Conservation (phyloP, 2,888 invertebrate genomes). For the Petrolisthes manimaculis region DNA sequence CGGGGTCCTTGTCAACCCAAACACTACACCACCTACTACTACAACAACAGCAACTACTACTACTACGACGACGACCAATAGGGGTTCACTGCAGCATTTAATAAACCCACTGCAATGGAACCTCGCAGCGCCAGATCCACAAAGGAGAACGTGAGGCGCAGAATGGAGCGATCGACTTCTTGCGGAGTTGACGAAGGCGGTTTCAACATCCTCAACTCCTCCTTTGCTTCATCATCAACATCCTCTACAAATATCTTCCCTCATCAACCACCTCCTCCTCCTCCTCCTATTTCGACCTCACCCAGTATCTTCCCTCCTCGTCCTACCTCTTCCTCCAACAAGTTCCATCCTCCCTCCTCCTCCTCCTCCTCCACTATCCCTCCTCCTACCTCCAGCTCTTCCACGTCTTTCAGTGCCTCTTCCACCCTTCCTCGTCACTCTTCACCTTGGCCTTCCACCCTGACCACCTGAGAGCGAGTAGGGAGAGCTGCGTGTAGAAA, state of each 20-base stretch:
- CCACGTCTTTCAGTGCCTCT: not conserved
- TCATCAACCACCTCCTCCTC: not conserved
- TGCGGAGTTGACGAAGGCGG: not conserved
- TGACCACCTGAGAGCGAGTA: slow-evolving; percentile 30
- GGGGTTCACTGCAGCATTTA: not conserved
- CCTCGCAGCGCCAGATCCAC: too few relatives aligned
- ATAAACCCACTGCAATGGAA: not conserved
- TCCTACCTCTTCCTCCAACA: not conserved
- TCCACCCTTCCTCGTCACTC: slow-evolving; percentile 36
- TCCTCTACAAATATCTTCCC: not conserved
- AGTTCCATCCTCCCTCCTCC: not conserved
- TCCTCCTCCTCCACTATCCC: not conserved
- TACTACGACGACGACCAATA: not conserved
- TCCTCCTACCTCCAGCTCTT: not conserved
- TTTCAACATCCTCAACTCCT: not conserved
- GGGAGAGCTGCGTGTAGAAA: slow-evolving; percentile 41
- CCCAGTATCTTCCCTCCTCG: not conserved
- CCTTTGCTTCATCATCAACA: not conserved
- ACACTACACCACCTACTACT: not conserved
- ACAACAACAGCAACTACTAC: not conserved
- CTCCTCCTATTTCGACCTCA: not conserved
- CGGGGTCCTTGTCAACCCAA: not conserved
- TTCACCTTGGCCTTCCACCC: slow-evolving; percentile 31
- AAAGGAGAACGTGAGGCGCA: too few relatives aligned
- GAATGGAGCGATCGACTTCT: slow-evolving; percentile 8